These are phyloP conservation scores for Lipophrys pholis DNA, from an alignment of 2,113 vertebrate species.

Conservation along the genomic window DNA sequence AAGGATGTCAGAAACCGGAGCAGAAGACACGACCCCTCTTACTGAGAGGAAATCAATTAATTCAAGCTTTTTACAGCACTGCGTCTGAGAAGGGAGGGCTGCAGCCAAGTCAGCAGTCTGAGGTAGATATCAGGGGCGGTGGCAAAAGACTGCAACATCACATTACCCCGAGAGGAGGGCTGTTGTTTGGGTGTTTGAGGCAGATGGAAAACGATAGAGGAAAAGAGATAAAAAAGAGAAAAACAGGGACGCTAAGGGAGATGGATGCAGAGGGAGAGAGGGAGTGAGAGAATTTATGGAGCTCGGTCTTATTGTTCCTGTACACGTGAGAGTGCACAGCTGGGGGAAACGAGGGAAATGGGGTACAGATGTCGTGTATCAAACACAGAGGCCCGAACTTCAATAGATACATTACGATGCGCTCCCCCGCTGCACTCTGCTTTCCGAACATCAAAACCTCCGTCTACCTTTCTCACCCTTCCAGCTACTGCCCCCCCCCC, in stretches of 20 bases:
- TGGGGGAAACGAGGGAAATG: conserved; percentile 74
- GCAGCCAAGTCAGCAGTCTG: conserved; percentile 59
- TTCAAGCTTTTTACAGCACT: conserved; percentile 69
- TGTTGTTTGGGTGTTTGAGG: conserved; percentile 28
- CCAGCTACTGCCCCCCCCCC: conserved; percentile 53
- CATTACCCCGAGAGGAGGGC: conserved; percentile 27
- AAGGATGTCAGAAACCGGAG: conserved; percentile 73
- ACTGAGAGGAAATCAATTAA: conserved; percentile 88
- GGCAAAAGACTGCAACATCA: conserved; percentile 9
- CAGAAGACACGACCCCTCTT: conserved; percentile 84
- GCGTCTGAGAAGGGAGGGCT: conserved; percentile 39
- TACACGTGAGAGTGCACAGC: conserved; percentile 78
- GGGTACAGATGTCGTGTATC: conserved; percentile 80
- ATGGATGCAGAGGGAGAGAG: conserved; percentile 50
- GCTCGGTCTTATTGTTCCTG: conserved; percentile 73
- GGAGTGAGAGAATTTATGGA: conserved; percentile 68
- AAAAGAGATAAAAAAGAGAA: conserved; percentile 38
- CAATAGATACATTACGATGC: conserved; percentile 78
- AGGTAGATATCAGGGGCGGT: conserved; percentile 29
- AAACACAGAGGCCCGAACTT: conserved; percentile 74
- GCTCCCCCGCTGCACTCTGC: conserved; percentile 66
- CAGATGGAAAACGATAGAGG: conserved; percentile 16
- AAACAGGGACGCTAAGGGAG: conserved; percentile 55
- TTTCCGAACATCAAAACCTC: conserved; percentile 70
- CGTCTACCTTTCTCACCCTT: conserved; percentile 74